A percentile compares a stretch with the other conserved stretches of the same genome.
Evolutionary conservation across 2,113 vertebrate genomes (phyloP).

Genomic region (Peromyscus leucopus): DNA sequence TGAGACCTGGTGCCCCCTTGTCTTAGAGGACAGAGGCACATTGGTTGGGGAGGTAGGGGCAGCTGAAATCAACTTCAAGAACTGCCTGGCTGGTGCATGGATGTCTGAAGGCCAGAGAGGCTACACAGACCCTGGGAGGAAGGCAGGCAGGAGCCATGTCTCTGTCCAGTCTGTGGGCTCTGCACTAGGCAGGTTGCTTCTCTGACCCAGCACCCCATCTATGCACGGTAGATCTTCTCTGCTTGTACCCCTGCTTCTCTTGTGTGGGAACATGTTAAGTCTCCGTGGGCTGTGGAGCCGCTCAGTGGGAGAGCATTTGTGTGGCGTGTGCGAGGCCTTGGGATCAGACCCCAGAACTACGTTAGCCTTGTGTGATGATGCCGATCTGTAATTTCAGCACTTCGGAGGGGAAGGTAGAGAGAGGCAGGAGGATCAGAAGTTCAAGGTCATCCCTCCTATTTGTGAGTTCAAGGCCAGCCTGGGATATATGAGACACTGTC

Average conservation of each 20-base stretch:
- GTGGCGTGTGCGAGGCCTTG: not conserved
- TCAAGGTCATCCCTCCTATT: not conserved
- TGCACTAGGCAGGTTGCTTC: not conserved
- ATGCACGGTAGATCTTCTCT: not conserved
- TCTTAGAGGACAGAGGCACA: not conserved
- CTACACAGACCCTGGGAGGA: not conserved
- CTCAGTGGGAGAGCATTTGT: not conserved
- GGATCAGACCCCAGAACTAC: not conserved
- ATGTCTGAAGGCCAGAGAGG: not conserved
- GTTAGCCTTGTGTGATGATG: not conserved
- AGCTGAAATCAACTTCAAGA: not conserved
- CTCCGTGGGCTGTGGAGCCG: not conserved
- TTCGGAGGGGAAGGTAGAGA: not conserved
- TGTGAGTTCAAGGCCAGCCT: not conserved
- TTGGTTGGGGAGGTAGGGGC: not conserved
- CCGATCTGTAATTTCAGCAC: not conserved
- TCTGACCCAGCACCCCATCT: not conserved
- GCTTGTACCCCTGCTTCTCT: not conserved
- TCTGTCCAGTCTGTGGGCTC: not conserved
- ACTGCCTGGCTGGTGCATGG: not conserved
- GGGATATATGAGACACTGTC: not conserved
- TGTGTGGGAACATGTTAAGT: not conserved
- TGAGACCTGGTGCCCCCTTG: not conserved
- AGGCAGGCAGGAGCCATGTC: not conserved
- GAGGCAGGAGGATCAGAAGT: not conserved